Base-by-base conservation (phyloP, 2,888 invertebrate genomes). In the Alloplasta piceator region DNA sequence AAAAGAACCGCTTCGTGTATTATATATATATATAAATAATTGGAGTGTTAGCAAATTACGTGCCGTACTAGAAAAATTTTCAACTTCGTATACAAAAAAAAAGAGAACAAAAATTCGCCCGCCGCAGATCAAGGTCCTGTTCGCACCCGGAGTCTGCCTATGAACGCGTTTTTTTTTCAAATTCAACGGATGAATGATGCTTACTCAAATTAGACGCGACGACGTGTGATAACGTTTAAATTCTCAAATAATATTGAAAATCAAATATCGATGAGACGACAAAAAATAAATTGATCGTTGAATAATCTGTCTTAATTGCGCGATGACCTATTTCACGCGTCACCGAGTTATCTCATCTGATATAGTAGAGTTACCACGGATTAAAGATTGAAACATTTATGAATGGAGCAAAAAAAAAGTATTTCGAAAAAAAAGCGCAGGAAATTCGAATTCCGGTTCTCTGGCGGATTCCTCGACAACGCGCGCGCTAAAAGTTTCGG, bases 1-100 rank as follows among this genome's bases (percentile, higher is more conserved):
- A 68, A 43, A 66, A 63, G 85, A 84, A 86, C 85, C 80, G 87
- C 86, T 87, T 88, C 76, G 60, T 89, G 89, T 90, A 90, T 90
- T 79, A 78, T 73, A 77, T 75, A 66, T 74, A 72, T 46, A 58
- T 16, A 26, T 61, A 71, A 39, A 84, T 76, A 43, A 67, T 76
- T 76, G 14, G 76, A 75, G 39, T 63, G 67, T 78, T 75, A 72
- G 72, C 39, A 75, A 72, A 66, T 60, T 76, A 78, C 52, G 72
- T 75, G 80, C 76, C 76, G 80, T 72, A 76, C 72, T 80, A 76
- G 48, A 46, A 67, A 68, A 64, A 63, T 38, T 74, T 78, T 78
- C 66, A 78, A 78, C 78, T 78, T 67, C 61, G 61, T 67, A 66
- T 66, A 64, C 26, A 26, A 26, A 26, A 26, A 26, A 26, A 26